These are phyloP conservation scores for Ariopsis seemanni DNA, from an alignment of 2,113 vertebrate species.

Conservation along the genomic window DNA sequence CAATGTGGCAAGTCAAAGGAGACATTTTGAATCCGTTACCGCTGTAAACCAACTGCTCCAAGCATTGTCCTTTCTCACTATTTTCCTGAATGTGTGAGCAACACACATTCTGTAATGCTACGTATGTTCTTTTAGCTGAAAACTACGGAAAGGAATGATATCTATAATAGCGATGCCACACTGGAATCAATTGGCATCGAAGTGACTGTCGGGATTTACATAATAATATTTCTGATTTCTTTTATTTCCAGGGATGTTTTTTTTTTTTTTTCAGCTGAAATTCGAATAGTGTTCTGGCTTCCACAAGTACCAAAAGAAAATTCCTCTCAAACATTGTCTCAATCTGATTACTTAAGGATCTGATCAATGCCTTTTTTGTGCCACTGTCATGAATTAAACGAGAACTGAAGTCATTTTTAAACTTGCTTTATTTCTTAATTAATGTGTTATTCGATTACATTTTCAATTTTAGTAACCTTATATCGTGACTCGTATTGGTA, in stretches of 20 bases:
- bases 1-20: constrained; percentile 36
- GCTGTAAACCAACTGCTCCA: constrained; percentile 16
- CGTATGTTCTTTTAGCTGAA: background rate
- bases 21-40: constrained; percentile 41
- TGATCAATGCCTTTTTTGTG: background rate
- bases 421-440: no score
- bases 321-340: background rate
- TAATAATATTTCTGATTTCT: background rate
- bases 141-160: background rate
- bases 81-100: background rate
- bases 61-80: constrained; percentile 1
- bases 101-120: background rate
- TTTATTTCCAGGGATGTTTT: background rate
- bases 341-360: constrained; percentile 14
- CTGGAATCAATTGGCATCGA: background rate
- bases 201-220: background rate
- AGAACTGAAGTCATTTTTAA: no score
- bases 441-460: no score
- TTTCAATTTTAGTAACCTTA: no score
- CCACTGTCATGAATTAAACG: background rate
- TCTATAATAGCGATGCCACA: background rate
- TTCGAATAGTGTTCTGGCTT: background rate
- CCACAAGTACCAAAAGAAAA: background rate
- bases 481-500: no score
- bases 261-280: background rate